Percentiles rank a stretch among this genome's conserved stretches.
phyloP scores from a whole-genome alignment of 2,888 invertebrate species.

The Drosophila anomalata region DNA sequence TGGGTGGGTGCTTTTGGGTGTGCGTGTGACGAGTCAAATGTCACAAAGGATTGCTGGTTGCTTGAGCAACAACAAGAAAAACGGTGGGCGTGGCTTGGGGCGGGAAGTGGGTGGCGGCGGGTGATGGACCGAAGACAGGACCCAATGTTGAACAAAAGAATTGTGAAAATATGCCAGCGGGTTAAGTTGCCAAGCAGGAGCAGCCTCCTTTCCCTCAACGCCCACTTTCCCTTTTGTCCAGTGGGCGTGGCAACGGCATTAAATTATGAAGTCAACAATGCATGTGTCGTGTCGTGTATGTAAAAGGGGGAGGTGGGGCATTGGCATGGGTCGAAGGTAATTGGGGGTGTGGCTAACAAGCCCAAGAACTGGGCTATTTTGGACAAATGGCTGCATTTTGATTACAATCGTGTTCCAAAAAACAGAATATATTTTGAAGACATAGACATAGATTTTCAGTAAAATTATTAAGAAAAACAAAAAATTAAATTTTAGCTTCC shows the following conservation, averaged over 20 bases:
- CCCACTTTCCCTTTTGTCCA: neutral
- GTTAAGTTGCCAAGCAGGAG: conserved; percentile 51
- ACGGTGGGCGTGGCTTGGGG: conserved; percentile 1
- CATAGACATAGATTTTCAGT: neutral
- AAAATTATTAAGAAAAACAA: too few relatives aligned
- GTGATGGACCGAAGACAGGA: neutral
- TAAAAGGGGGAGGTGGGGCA: neutral
- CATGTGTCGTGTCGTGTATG: conserved; percentile 31
- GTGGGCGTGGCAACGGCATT: conserved; percentile 46
- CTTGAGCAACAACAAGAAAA: conserved; percentile 60
- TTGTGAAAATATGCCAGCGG: conserved; percentile 68
- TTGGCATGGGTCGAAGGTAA: conserved; percentile 1
- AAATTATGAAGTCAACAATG: conserved; percentile 69
- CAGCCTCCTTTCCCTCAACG: conserved; percentile 4
- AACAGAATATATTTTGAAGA: neutral
- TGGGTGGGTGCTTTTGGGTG: conserved; percentile 6
- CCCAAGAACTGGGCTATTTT: conserved; percentile 17
- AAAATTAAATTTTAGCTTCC: too few relatives aligned
- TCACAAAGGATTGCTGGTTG: conserved; percentile 64
- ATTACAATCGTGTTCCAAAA: neutral
- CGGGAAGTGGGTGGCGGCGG: neutral
- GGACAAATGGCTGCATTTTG: conserved; percentile 7
- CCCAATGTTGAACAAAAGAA: conserved; percentile 58
- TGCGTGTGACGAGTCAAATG: conserved; percentile 61
- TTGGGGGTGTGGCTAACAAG: conserved; percentile 28